Base-by-base conservation (phyloP, 2,888 invertebrate species). In the Sinopyrophorus schimmeli region DNA sequence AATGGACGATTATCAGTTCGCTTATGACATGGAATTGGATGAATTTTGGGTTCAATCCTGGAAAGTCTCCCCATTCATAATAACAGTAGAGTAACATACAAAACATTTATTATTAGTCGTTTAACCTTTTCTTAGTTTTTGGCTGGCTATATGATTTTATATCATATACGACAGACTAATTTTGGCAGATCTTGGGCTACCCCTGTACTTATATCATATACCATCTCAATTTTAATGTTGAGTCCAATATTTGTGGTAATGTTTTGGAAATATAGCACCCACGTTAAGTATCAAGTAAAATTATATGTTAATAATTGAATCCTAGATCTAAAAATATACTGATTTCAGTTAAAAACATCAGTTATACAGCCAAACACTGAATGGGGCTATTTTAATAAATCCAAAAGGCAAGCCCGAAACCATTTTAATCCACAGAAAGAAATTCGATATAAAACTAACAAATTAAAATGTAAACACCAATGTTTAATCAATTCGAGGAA, bases 251-350 rank as follows among this genome's bases (percentile, higher is more conserved):
- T 47, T 24, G 23, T 38, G 5, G 38, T 44, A 9, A 51, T 56
- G 20, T 14, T 47, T n/a, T 44, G 39, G 9, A 54, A 51, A 32
- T 56, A 54, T 34, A 48, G 53, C 12, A 44, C 18, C 5, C 53
- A 54, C 12, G 43, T 54, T 10, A 56, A 54, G 42, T 39, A 46
- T 20, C 44, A 51, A 18, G 56, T 53, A 47, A 39, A 37, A n/a
- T n/a, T n/a, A n/a, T n/a, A n/a, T n/a, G n/a, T n/a, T 18, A 18
- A 18, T 18, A 6, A 18, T 18, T 6, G 6, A 5, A 18, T 4
- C 4, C 6, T 4, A 18, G 18, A 18, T 18, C 6, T 6, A 5
- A 4, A 9, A 16, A 16, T 5, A 15, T 15, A 15, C 16, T 14
- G 5, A n/a, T 35, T 43, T 35, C 10, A 43, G 43, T 35, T 27